Conservation (phyloP, 1,140 invertebrate species). For the Aphaenogaster rudis region DNA sequence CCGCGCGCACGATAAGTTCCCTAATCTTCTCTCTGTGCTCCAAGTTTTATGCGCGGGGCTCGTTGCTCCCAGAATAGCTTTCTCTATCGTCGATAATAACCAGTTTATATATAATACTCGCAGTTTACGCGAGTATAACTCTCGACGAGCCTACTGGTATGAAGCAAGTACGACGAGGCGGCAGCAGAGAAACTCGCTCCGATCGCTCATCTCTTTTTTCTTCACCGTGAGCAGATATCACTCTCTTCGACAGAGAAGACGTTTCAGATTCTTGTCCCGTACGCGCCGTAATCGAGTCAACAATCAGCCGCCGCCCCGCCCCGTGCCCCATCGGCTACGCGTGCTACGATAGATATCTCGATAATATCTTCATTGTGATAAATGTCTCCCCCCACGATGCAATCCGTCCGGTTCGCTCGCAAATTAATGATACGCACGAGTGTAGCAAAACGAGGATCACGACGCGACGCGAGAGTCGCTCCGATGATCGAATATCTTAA, state of each 20-base stretch:
- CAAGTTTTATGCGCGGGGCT: constrained; percentile 1
- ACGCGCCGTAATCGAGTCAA: constrained; percentile 49
- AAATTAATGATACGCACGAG: constrained; percentile 47
- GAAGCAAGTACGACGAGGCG: not conserved
- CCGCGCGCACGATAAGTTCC: not conserved
- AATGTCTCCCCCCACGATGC: constrained; percentile 35
- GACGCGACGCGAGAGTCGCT: constrained; percentile 5
- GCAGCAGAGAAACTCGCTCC: constrained; percentile 15
- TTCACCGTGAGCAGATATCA: not conserved
- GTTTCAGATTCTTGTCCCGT: constrained; percentile 34
- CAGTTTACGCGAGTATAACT: constrained; percentile 23
- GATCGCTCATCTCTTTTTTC: constrained; percentile 23
- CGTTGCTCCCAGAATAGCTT: constrained; percentile 7
- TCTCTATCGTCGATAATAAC: constrained; percentile 42
- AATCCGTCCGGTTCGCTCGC: constrained; percentile 41
- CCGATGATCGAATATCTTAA: constrained; percentile 16
- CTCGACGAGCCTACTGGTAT: not conserved
- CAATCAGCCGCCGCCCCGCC: constrained; percentile 33
- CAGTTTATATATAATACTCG: constrained; percentile 16
- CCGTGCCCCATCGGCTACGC: constrained; percentile 11
- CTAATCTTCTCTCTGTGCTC: not conserved
- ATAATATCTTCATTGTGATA: constrained; percentile 64
- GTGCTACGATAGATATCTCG: constrained; percentile 55
- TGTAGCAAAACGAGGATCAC: constrained; percentile 18
- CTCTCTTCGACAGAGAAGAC: constrained; percentile 32